phyloP scores from a whole-genome alignment of 2,113 vertebrate species.

The Anseranas semipalmata region DNA sequence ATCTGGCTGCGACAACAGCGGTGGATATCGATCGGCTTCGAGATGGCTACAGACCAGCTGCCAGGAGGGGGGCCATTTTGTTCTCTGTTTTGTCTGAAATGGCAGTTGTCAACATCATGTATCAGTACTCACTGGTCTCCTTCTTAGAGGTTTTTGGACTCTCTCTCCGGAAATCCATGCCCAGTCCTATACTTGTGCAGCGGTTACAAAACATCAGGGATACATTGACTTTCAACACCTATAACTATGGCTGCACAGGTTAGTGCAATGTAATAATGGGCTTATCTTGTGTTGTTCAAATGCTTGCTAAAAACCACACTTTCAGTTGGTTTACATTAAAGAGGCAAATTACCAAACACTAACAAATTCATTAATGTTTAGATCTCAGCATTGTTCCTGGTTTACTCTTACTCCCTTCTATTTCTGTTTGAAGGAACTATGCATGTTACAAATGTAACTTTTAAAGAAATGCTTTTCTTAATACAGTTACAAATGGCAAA shows the following conservation, averaged over 20 bases:
- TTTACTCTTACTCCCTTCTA: background rate
- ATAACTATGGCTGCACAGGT: conserved; percentile 96
- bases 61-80: conserved; percentile 89
- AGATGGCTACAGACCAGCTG: conserved; percentile 92
- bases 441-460: background rate
- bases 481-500: background rate
- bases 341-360: background rate
- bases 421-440: background rate
- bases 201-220: conserved; percentile 90
- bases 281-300: background rate
- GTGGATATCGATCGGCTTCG: conserved; percentile 88
- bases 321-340: background rate
- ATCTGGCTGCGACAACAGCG: conserved; percentile 85
- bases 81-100: conserved; percentile 96
- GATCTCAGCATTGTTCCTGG: background rate
- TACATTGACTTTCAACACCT: conserved; percentile 87
- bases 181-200: conserved; percentile 77
- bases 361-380: background rate
- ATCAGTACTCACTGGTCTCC: conserved; percentile 92
- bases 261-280: background rate
- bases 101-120: conserved; percentile 94
- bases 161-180: conserved; percentile 88
- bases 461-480: background rate
- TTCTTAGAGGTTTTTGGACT: conserved; percentile 91
- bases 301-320: background rate